These are phyloP conservation scores for Baronia brevicornis DNA, from an alignment of 2,888 invertebrate genomes.

Conservation along the genomic window DNA sequence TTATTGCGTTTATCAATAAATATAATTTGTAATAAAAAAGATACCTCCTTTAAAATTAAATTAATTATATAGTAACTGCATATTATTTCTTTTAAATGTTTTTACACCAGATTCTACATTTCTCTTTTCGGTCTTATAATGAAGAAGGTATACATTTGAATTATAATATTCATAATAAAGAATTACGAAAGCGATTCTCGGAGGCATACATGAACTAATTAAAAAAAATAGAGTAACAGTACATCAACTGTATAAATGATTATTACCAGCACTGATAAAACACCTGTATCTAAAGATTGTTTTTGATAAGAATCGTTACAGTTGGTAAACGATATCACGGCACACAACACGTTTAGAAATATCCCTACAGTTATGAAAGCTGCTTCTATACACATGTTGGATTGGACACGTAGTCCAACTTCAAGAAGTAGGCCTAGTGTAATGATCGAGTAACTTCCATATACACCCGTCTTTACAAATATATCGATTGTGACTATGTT, in stretches of 20 bases:
- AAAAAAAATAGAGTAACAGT: slow-evolving; percentile 15
- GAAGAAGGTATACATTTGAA: no score
- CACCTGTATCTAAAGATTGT: slow-evolving; percentile 33
- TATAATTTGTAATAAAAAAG: no score
- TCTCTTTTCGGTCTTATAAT: no score
- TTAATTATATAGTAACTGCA: no score
- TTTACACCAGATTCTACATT: no score
- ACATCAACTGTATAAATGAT: slow-evolving; percentile 33
- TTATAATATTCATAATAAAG: background rate
- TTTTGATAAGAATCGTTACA: slow-evolving; percentile 19
- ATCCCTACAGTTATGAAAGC: slow-evolving; percentile 29
- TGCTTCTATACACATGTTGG: slow-evolving; percentile 29
- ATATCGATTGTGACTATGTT: slow-evolving; percentile 25
- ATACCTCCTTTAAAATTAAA: no score
- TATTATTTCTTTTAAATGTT: no score
- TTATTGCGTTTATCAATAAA: no score
- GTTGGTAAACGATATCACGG: slow-evolving; percentile 29
- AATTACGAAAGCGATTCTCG: no score
- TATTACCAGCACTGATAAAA: slow-evolving; percentile 28
- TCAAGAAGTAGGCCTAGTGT: slow-evolving; percentile 43
- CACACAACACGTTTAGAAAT: slow-evolving; percentile 27
- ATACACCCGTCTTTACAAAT: slow-evolving; percentile 41
- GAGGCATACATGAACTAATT: no score
- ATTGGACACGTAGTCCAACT: slow-evolving; percentile 28
- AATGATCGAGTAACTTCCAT: slow-evolving; percentile 33